Conservation (phyloP, 2,797 vertebrate species). For the Pristis pectinata region DNA sequence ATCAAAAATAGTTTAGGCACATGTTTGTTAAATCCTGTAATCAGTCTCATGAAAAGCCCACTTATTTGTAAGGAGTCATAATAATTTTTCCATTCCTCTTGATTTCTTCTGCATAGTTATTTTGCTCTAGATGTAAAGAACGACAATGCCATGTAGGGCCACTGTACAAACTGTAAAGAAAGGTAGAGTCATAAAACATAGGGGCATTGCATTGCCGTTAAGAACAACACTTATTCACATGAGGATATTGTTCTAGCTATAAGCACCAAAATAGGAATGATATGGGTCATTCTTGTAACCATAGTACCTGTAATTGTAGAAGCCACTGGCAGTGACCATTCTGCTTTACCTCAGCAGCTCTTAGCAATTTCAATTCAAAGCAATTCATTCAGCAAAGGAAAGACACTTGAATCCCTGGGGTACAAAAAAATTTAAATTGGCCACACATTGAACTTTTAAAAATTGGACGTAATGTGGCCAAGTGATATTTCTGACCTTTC, state of each 20-base stretch:
- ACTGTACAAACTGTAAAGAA: neutral
- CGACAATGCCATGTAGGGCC: neutral
- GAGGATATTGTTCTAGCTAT: neutral
- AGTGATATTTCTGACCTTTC: conserved; percentile 1
- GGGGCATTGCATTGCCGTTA: neutral
- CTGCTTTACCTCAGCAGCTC: neutral
- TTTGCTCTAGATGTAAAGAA: neutral
- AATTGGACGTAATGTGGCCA: neutral
- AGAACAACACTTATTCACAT: neutral
- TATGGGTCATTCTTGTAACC: neutral
- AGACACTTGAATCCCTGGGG: neutral
- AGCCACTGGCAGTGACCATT: neutral
- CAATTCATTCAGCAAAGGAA: neutral
- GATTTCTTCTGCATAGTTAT: neutral
- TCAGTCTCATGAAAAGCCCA: neutral
- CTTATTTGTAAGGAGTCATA: neutral
- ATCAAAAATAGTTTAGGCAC: neutral
- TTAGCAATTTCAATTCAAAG: neutral
- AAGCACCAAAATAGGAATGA: neutral
- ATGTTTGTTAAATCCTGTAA: neutral
- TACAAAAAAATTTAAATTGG: neutral
- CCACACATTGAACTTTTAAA: neutral
- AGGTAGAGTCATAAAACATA: neutral
- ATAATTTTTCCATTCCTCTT: neutral
- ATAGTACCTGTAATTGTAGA: neutral